phyloP scores from a whole-genome alignment of 2,113 vertebrate genomes.

The Oxyruncus cristatus region DNA sequence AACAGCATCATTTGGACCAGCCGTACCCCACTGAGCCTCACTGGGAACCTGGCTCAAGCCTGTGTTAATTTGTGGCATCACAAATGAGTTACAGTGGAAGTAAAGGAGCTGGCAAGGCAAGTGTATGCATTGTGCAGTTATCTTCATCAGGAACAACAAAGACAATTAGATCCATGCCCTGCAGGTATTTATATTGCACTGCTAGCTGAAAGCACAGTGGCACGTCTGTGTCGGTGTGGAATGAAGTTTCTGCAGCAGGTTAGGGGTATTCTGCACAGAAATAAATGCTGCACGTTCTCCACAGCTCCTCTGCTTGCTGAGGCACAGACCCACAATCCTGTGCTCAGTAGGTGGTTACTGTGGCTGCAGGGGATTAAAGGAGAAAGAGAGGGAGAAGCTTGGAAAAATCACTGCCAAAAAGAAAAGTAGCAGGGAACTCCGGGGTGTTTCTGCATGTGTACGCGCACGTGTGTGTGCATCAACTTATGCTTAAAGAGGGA shows the following conservation, averaged over 20 bases:
- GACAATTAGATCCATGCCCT: slow-evolving; percentile 29
- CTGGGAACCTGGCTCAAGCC: not conserved
- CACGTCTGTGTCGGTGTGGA: not conserved
- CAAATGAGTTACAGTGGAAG: slow-evolving; percentile 2
- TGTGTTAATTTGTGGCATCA: not conserved
- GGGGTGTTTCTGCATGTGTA: not conserved
- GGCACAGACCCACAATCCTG: not conserved
- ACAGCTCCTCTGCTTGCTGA: not conserved
- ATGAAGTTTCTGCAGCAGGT: not conserved
- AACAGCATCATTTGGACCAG: not conserved
- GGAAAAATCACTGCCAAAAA: not conserved
- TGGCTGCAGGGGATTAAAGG: not conserved
- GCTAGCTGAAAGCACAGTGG: slow-evolving; percentile 10
- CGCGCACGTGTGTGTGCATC: not conserved
- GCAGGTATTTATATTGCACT: slow-evolving; percentile 42
- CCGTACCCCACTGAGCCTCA: not conserved
- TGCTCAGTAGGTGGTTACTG: not conserved
- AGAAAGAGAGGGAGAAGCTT: not conserved
- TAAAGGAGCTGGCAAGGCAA: not conserved
- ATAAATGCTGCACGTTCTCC: not conserved
- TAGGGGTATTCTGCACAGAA: not conserved
- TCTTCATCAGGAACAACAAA: slow-evolving; percentile 38
- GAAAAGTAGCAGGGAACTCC: not conserved
- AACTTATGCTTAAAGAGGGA: not conserved
- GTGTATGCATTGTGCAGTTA: not conserved